Conservation (phyloP, 2,113 vertebrate species). For the Gopherus evgoodei region DNA sequence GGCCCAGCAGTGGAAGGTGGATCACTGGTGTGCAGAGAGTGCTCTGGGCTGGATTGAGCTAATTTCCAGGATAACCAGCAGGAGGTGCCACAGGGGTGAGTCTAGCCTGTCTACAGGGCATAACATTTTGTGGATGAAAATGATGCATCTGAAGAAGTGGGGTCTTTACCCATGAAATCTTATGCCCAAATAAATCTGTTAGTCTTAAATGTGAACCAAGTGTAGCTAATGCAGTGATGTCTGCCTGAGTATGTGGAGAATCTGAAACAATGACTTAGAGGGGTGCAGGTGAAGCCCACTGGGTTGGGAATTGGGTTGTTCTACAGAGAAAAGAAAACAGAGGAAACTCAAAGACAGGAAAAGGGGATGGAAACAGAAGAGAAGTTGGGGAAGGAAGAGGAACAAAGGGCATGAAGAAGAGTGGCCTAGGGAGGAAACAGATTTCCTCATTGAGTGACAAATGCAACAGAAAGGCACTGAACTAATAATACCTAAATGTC, state of each 20-base stretch:
- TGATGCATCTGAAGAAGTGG: too few relatives aligned
- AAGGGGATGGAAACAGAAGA: not conserved
- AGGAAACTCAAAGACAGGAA: not conserved
- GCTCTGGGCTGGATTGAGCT: too few relatives aligned
- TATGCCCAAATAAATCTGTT: too few relatives aligned
- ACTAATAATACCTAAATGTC: not conserved
- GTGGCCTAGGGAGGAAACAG: fast-evolving
- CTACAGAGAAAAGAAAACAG: not conserved
- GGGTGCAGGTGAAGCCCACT: not conserved
- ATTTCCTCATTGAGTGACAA: fast-evolving
- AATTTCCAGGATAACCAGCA: too few relatives aligned
- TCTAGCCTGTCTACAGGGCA: too few relatives aligned
- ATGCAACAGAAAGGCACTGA: not conserved
- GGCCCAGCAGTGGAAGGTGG: too few relatives aligned
- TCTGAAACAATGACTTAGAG: not conserved
- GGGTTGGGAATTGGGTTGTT: not conserved
- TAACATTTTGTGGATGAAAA: too few relatives aligned
- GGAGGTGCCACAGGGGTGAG: too few relatives aligned
- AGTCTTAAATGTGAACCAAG: not conserved
- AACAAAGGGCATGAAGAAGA: not conserved
- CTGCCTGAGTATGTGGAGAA: not conserved
- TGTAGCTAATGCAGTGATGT: not conserved
- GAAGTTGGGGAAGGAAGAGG: not conserved
- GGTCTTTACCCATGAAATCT: too few relatives aligned
- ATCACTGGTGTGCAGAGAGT: too few relatives aligned